Evolutionary conservation across 2,888 invertebrate species (phyloP).

Genomic region (Drosophila stalkeri): DNA sequence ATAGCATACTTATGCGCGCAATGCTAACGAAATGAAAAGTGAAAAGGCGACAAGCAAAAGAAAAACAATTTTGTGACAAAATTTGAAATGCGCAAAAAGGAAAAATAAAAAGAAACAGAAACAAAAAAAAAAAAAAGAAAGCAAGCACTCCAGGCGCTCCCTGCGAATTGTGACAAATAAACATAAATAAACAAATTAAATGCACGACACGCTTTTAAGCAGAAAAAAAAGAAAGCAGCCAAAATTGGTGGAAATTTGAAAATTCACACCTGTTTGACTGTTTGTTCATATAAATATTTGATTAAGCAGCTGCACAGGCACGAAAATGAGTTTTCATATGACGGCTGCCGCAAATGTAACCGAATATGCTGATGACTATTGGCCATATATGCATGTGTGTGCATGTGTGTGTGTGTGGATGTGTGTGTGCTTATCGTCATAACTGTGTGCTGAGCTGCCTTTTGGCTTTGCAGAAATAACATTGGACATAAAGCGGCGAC

Average conservation of each 20-base stretch:
- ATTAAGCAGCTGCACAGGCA: slow-evolving; percentile 48
- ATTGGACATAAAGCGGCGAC: background rate
- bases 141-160: slow-evolving; percentile 20
- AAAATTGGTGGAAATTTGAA: slow-evolving; percentile 50
- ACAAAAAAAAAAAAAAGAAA: too few species aligned
- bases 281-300: slow-evolving; percentile 68
- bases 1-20: slow-evolving; percentile 46
- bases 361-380: slow-evolving; percentile 38
- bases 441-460: slow-evolving; percentile 23
- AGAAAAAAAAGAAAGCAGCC: background rate
- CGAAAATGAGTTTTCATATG: slow-evolving; percentile 59
- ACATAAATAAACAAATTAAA: slow-evolving; percentile 60
- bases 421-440: background rate
- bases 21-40: slow-evolving; percentile 34
- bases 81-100: slow-evolving; percentile 30
- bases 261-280: slow-evolving; percentile 66
- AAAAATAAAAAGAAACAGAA: background rate
- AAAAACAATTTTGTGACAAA: slow-evolving; percentile 20
- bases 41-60: slow-evolving; percentile 21
- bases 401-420: background rate
- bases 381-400: background rate
- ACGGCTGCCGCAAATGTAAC: slow-evolving; percentile 40
- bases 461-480: slow-evolving; percentile 25
- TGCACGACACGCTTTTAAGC: slow-evolving; percentile 3
- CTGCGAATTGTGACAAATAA: slow-evolving; percentile 42